These are phyloP conservation scores for Dynastes grantii DNA, from an alignment of 2,888 invertebrate species.

Conservation along the genomic window DNA sequence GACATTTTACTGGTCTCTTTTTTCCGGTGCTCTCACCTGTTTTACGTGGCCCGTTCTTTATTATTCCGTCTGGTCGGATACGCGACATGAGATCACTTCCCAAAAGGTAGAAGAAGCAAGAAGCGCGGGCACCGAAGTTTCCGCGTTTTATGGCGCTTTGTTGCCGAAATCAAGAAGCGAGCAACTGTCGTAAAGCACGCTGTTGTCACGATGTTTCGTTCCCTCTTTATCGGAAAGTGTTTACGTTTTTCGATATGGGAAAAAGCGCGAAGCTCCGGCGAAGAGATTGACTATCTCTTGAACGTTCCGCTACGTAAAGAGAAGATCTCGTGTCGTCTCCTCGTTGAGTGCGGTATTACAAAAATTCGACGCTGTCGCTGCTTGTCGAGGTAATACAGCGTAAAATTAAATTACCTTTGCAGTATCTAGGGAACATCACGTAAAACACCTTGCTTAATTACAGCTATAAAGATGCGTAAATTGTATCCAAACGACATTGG, in stretches of 20 bases:
- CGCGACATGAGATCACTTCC: conserved; percentile 19
- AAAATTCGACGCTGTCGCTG: conserved; percentile 2
- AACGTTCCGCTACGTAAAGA: conserved; percentile 8
- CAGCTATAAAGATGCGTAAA: conserved; percentile 16
- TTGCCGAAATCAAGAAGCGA: conserved; percentile 29
- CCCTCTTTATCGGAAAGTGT: conserved; percentile 36
- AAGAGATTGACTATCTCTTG: conserved; percentile 20
- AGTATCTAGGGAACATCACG: conserved; percentile 18
- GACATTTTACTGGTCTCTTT: background rate
- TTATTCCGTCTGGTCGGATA: conserved; percentile 11
- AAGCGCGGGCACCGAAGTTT: background rate
- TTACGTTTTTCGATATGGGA: conserved; percentile 36
- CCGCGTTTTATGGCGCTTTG: conserved; percentile 10
- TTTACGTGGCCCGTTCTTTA: background rate
- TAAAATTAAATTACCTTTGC: conserved; percentile 23
- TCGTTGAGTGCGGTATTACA: conserved; percentile 7
- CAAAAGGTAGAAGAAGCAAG: background rate
- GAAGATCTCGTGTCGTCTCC: conserved; percentile 14
- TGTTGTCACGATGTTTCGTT: conserved; percentile 29
- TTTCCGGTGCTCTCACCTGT: background rate
- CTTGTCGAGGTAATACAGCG: conserved; percentile 4
- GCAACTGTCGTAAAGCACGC: conserved; percentile 28
- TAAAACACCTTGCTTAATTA: conserved; percentile 22
- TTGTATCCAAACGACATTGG: background rate
- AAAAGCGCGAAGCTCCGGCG: conserved; percentile 9